Conservation (phyloP, 2,797 vertebrate genomes). For the Morelia viridis region DNA sequence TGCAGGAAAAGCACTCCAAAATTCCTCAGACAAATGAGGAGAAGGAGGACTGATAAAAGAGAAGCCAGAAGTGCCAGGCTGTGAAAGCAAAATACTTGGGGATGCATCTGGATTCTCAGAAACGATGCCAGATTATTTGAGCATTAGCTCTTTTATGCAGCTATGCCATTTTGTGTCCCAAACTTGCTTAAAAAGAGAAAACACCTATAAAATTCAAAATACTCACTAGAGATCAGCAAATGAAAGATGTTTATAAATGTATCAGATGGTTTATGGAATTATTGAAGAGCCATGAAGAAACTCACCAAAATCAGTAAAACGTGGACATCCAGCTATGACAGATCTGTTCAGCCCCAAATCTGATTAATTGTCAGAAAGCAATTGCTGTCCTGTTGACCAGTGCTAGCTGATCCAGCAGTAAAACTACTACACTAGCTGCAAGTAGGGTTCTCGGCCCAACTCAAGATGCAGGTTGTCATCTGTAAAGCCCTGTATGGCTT, state of each 20-base stretch:
- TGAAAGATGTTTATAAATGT: not conserved
- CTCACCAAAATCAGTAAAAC: not conserved
- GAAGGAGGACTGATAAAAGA: not conserved
- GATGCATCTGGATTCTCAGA: not conserved
- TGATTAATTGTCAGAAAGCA: not conserved
- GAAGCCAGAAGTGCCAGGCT: not conserved
- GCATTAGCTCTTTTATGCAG: not conserved
- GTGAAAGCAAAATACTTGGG: not conserved
- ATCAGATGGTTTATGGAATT: not conserved
- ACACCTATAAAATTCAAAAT: not conserved
- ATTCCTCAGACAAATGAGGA: not conserved
- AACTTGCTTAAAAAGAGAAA: not conserved
- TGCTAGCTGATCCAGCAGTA: not conserved
- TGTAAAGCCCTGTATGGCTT: too few relatives aligned
- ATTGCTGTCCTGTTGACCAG: not conserved
- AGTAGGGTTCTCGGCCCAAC: not conserved
- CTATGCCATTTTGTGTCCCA: not conserved
- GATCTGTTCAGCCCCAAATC: not conserved
- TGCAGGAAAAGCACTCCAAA: constrained; percentile 4
- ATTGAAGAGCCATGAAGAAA: not conserved
- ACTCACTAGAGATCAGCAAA: not conserved
- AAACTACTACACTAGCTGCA: not conserved
- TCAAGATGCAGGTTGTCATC: not conserved
- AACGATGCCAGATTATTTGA: not conserved
- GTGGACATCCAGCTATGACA: not conserved